Evolutionary conservation across 2,113 vertebrate species (phyloP).

Genomic region (Rhizomys pruinosus): DNA sequence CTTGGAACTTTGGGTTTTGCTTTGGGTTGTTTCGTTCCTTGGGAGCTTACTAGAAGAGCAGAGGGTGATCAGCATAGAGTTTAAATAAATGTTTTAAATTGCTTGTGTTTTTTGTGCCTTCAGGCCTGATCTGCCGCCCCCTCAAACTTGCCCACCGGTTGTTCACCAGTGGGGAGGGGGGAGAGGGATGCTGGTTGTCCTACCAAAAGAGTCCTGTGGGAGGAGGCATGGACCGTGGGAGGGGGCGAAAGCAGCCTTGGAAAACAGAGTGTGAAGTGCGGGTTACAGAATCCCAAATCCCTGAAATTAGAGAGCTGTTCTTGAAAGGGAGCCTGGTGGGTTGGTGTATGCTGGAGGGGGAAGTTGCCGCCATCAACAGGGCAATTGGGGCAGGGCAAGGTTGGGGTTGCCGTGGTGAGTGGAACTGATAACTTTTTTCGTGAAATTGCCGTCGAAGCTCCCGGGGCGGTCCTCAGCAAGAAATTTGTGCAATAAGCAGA

Average conservation of each 20-base stretch:
- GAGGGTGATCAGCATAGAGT: conserved; percentile 28
- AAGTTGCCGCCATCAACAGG: neutral
- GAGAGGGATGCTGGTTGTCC: neutral
- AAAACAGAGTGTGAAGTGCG: neutral
- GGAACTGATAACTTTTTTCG: neutral
- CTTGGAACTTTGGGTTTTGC: conserved; percentile 76
- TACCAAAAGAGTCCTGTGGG: neutral
- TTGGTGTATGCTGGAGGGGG: neutral
- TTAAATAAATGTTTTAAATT: too few relatives aligned
- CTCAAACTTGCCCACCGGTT: neutral
- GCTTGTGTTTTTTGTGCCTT: conserved; percentile 22
- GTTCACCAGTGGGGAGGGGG: neutral
- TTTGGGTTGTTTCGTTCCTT: conserved; percentile 43
- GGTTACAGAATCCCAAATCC: neutral
- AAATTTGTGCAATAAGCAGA: conserved; percentile 6
- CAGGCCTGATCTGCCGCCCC: neutral
- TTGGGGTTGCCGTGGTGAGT: neutral
- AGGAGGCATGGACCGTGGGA: neutral
- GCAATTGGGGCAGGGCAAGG: neutral
- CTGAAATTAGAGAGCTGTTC: neutral
- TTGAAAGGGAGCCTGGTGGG: neutral
- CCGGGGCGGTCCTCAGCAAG: neutral
- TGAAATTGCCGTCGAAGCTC: neutral
- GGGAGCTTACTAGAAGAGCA: conserved; percentile 60
- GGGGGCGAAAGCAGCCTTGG: neutral